Conservation (phyloP, 2,797 vertebrate genomes). For the Hirundo rustica region DNA sequence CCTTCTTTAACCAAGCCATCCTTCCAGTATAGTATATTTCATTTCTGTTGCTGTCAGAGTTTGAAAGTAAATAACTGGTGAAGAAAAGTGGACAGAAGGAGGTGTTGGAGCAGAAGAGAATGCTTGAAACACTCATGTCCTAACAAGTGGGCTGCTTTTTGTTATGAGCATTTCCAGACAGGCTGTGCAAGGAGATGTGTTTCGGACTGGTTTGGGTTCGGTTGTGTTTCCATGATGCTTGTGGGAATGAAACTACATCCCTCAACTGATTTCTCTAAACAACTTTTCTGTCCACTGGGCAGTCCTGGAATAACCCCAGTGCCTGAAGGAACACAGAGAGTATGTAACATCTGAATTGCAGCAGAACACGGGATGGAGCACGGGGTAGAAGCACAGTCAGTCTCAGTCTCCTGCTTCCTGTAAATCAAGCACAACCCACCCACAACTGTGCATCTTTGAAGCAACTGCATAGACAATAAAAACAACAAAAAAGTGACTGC, state of each 20-base stretch:
- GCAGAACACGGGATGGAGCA: background rate
- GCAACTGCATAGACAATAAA: background rate
- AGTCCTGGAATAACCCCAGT: background rate
- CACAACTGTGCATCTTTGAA: background rate
- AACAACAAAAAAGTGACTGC: background rate
- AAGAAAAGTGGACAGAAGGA: conserved; percentile 24
- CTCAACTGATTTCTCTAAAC: background rate
- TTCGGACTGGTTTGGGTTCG: background rate
- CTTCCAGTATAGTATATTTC: background rate
- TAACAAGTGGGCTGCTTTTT: background rate
- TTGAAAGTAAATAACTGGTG: conserved; percentile 2
- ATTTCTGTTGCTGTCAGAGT: background rate
- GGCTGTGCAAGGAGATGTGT: background rate
- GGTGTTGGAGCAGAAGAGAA: background rate
- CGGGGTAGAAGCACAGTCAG: background rate
- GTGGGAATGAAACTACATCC: background rate
- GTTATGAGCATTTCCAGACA: conserved; percentile 1
- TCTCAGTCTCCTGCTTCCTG: background rate
- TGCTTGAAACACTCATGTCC: background rate
- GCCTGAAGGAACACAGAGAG: background rate
- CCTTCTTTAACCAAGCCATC: background rate
- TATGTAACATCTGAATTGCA: background rate
- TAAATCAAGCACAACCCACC: background rate
- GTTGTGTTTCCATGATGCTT: conserved; percentile 5
- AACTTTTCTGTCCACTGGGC: background rate